phyloP scores from a whole-genome alignment of 2,797 vertebrate genomes.

The Enteromius unitaeniatus region DNA sequence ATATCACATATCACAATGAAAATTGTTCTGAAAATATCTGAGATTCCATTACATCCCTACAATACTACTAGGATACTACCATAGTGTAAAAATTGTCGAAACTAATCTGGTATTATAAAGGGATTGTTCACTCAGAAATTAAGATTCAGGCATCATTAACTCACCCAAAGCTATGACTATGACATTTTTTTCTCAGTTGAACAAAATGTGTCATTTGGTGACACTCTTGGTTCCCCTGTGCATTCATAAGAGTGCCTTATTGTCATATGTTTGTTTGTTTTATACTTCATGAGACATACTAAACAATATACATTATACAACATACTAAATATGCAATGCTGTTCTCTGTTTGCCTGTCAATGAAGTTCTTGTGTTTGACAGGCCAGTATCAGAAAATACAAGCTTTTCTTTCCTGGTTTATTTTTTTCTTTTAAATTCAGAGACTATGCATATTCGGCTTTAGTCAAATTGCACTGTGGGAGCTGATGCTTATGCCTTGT shows the following conservation, averaged over 20 bases:
- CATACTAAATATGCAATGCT: background rate
- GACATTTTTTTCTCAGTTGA: no score
- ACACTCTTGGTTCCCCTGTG: no score
- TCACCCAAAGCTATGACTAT: no score
- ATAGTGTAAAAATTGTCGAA: no score
- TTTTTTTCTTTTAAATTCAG: background rate
- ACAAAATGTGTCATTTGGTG: no score
- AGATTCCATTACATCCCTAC: no score
- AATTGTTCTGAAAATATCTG: no score
- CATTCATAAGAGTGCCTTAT: background rate
- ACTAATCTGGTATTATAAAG: no score
- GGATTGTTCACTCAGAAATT: no score
- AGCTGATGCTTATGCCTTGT: background rate
- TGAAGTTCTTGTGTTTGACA: background rate
- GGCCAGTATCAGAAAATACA: constrained; percentile 12
- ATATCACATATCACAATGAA: no score
- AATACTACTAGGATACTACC: no score
- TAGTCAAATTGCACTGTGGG: constrained; percentile 6
- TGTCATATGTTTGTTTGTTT: background rate
- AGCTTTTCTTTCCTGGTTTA: constrained; percentile 50
- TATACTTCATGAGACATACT: background rate
- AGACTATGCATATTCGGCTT: background rate
- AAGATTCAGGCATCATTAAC: no score
- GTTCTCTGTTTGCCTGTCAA: background rate
- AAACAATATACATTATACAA: background rate